Evolutionary conservation across 2,888 invertebrate species (phyloP).

Genomic region (Platycnemis pennipes): DNA sequence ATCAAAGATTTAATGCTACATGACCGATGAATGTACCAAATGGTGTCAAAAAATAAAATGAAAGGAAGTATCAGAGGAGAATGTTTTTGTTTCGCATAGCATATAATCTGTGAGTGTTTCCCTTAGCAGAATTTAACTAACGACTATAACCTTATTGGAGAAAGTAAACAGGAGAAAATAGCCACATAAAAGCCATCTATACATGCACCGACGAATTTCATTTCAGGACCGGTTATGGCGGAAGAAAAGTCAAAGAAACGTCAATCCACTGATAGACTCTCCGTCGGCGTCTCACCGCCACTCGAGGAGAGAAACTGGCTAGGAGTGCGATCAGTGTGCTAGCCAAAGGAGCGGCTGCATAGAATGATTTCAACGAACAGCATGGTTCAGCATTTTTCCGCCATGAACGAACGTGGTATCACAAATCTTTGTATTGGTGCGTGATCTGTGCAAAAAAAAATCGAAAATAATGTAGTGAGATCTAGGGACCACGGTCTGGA

Average conservation of each 20-base stretch:
- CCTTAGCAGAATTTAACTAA: no score
- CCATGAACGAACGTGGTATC: no score
- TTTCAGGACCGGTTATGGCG: slow-evolving; percentile 40
- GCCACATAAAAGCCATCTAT: slow-evolving; percentile 12
- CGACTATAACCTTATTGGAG: not conserved
- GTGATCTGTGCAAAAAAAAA: no score
- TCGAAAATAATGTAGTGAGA: no score
- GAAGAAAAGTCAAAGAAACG: not conserved
- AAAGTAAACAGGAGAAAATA: slow-evolving; percentile 36
- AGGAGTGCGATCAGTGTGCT: not conserved
- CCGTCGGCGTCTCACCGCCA: not conserved
- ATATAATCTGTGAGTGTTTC: no score
- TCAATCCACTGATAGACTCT: not conserved
- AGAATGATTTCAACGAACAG: not conserved
- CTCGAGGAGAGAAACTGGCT: not conserved
- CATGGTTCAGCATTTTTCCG: no score
- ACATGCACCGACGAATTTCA: not conserved
- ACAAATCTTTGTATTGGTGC: no score
- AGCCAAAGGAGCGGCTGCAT: not conserved
- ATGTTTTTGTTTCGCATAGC: no score
- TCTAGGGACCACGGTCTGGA: no score
- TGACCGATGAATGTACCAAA: no score
- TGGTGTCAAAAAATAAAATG: no score
- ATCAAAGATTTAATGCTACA: not conserved
- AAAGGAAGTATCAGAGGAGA: no score